phyloP scores from a whole-genome alignment of 2,113 vertebrate genomes.

The Aplodontia rufa region DNA sequence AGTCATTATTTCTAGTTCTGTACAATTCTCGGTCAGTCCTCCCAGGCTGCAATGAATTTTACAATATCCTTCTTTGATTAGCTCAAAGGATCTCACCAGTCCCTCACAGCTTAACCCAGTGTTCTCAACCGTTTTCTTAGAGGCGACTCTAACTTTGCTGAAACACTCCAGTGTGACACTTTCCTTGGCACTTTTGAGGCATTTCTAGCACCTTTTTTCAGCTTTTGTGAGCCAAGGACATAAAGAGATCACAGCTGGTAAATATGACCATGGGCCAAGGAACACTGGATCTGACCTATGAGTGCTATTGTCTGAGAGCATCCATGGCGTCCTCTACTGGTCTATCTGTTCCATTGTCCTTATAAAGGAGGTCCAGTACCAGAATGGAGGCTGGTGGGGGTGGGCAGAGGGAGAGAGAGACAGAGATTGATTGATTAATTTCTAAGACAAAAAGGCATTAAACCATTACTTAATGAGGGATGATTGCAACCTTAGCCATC shows the following conservation, averaged over 20 bases:
- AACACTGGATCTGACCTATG: neutral
- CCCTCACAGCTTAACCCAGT: neutral
- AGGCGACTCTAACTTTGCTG: neutral
- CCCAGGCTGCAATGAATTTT: neutral
- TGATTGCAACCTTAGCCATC: neutral
- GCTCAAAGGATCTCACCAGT: neutral
- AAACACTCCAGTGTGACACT: neutral
- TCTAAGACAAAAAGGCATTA: neutral
- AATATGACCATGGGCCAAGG: neutral
- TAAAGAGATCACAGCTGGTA: neutral
- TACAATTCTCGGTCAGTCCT: neutral
- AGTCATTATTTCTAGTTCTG: neutral
- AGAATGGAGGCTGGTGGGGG: neutral
- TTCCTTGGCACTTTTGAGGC: neutral
- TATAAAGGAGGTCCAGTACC: neutral
- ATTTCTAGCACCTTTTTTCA: neutral
- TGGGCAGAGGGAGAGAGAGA: no score
- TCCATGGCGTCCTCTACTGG: neutral
- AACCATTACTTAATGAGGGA: neutral
- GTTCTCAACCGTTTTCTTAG: conserved; percentile 27
- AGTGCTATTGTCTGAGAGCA: neutral
- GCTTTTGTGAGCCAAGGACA: neutral
- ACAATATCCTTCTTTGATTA: neutral
- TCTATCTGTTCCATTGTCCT: neutral
- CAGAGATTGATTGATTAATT: no score